These are phyloP conservation scores for Phrynocephalus versicolor DNA, from an alignment of 2,113 vertebrate genomes.

Conservation along the genomic window DNA sequence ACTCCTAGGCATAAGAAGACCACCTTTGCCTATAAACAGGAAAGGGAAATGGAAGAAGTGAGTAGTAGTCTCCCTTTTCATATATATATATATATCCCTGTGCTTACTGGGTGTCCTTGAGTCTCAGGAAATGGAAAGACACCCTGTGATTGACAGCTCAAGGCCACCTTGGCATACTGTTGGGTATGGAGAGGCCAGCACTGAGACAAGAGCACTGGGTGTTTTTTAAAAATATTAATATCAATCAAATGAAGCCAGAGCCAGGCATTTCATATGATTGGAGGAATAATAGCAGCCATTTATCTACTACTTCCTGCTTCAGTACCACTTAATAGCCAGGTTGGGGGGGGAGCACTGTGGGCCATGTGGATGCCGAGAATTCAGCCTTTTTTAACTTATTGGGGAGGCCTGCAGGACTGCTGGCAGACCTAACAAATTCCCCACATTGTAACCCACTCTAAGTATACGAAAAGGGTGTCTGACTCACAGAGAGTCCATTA, in stretches of 20 bases:
- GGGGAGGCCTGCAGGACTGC: too few species aligned
- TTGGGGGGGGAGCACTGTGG: too few species aligned
- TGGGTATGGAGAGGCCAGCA: conserved; percentile 16
- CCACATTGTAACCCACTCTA: too few species aligned
- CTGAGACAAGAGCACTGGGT: conserved; percentile 70
- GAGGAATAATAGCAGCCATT: conserved; percentile 92
- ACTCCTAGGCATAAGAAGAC: too few species aligned
- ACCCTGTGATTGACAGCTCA: conserved; percentile 5
- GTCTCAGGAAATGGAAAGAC: not conserved
- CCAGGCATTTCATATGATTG: conserved; percentile 90
- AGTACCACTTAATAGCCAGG: conserved; percentile 77
- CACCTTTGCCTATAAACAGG: too few species aligned
- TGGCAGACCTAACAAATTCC: not conserved
- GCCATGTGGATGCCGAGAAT: conserved; percentile 29
- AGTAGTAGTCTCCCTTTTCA: too few species aligned
- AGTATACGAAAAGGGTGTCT: too few species aligned
- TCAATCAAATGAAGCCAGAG: conserved; percentile 89
- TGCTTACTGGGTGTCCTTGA: too few species aligned
- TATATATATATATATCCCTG: too few species aligned
- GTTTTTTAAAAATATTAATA: conserved; percentile 71
- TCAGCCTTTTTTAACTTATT: not conserved
- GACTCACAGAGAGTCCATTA: too few species aligned
- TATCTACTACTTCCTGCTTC: conserved; percentile 89
- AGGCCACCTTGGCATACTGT: conserved; percentile 58
- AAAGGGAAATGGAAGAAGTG: too few species aligned